Percentiles rank a stretch among this genome's conserved stretches.
Conservation (phyloP, 2,888 invertebrate species). For the Gnatocerus cornutus region DNA sequence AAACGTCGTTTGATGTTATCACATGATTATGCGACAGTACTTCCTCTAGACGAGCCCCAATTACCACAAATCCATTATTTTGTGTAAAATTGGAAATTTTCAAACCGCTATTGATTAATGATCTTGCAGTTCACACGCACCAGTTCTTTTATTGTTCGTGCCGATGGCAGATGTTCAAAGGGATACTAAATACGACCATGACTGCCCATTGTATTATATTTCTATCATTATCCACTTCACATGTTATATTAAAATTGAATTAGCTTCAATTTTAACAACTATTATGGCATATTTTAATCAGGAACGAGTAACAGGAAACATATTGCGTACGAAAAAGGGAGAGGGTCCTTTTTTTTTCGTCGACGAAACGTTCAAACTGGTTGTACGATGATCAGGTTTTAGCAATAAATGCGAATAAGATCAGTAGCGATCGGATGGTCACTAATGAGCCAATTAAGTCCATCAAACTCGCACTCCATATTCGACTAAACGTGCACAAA, state of each 20-base stretch:
- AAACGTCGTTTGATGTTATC: slow-evolving; percentile 17
- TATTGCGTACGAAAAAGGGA: slow-evolving; percentile 30
- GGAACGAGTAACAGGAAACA: slow-evolving; percentile 44
- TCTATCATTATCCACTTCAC: slow-evolving; percentile 59
- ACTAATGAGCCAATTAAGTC: slow-evolving; percentile 61
- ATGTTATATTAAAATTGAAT: slow-evolving; percentile 61
- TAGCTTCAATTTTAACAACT: slow-evolving; percentile 57
- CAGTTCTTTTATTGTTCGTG: slow-evolving; percentile 63
- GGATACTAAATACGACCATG: slow-evolving; percentile 53
- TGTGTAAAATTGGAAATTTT: slow-evolving; percentile 51
- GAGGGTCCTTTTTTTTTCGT: background rate
- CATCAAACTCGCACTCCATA: slow-evolving; percentile 56
- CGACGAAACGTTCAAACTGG: background rate
- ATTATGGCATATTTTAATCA: slow-evolving; percentile 49
- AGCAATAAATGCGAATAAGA: slow-evolving; percentile 56
- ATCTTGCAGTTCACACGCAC: slow-evolving; percentile 64
- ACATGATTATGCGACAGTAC: slow-evolving; percentile 6
- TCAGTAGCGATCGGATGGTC: slow-evolving; percentile 55
- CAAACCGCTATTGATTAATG: slow-evolving; percentile 65
- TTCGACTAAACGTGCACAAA: slow-evolving; percentile 55
- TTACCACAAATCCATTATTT: slow-evolving; percentile 12
- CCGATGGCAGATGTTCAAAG: slow-evolving; percentile 62
- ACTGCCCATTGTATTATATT: slow-evolving; percentile 58
- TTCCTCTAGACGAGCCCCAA: background rate
- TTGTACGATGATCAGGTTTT: slow-evolving; percentile 30